Percentiles rank a stretch among this genome's conserved stretches.
Evolutionary conservation across 2,113 vertebrate species (phyloP).

Genomic region (Chionis minor): DNA sequence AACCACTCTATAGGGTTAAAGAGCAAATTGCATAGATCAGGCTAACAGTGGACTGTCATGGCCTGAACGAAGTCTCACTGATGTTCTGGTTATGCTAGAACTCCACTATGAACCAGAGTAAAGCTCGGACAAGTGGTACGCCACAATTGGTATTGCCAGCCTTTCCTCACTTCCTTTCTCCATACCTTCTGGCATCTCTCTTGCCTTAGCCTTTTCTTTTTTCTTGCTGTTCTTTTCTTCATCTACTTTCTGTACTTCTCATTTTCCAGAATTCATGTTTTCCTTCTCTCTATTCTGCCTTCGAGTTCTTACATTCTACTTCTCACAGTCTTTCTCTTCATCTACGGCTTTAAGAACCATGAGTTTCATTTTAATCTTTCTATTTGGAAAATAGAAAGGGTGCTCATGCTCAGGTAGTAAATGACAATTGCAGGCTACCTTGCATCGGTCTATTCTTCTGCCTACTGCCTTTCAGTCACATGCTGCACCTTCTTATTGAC

Average conservation of each 20-base stretch:
- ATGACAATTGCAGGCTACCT: not conserved
- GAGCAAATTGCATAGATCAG: not conserved
- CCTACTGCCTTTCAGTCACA: not conserved
- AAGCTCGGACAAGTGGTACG: fast-evolving
- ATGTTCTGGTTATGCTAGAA: not conserved
- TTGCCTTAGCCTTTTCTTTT: not conserved
- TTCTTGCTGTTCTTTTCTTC: not conserved
- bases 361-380: not conserved
- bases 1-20: not conserved
- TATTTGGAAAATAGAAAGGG: not conserved
- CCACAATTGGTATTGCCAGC: not conserved
- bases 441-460: not conserved
- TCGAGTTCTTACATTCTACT: not conserved
- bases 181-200: not conserved
- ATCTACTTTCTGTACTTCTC: not conserved
- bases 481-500: not conserved
- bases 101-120: not conserved
- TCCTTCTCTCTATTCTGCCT: not conserved
- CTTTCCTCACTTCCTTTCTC: not conserved
- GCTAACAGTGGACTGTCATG: not conserved
- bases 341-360: not conserved
- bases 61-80: not conserved
- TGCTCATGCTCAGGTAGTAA: not conserved
- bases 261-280: not conserved
- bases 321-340: not conserved